These are phyloP conservation scores for Drosophila pegasa DNA, from an alignment of 2,888 invertebrate genomes.

Conservation along the genomic window DNA sequence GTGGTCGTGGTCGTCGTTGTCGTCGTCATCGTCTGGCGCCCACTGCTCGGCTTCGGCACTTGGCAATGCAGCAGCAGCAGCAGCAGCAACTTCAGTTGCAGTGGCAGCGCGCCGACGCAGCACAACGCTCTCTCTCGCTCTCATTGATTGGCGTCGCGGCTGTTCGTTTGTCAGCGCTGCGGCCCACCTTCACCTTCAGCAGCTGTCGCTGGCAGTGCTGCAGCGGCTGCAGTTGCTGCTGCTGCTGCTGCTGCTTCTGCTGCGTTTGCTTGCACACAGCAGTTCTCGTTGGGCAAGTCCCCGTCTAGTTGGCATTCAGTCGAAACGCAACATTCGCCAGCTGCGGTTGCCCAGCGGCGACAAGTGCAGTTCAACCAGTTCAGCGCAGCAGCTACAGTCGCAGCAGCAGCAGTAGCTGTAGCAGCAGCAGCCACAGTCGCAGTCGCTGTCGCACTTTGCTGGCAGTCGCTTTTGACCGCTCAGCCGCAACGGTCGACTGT, in stretches of 20 bases:
- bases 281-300: constrained; percentile 84
- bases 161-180: constrained; percentile 22
- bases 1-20: constrained; percentile 32
- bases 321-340: constrained; percentile 84
- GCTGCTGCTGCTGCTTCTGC: constrained; percentile 16
- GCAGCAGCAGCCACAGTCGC: constrained; percentile 25
- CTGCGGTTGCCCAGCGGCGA: constrained; percentile 80
- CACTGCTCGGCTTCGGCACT: constrained; percentile 33
- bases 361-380: constrained; percentile 46
- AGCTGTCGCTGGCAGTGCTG: constrained; percentile 37
- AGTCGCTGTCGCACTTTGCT: constrained; percentile 24
- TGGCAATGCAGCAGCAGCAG: constrained; percentile 39
- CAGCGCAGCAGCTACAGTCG: constrained; percentile 8
- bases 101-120: constrained; percentile 62
- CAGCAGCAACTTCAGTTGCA: constrained; percentile 22
- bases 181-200: constrained; percentile 68
- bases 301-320: constrained; percentile 81
- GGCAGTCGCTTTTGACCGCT: constrained; percentile 66
- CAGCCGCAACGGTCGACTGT: constrained; percentile 63
- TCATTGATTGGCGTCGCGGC: constrained; percentile 56
- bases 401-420: neutral
- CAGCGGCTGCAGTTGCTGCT: neutral
- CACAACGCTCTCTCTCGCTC: constrained; percentile 40
- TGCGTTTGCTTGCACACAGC: constrained; percentile 66
- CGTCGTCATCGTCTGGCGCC: constrained; percentile 63